phyloP scores from a whole-genome alignment of 2,888 invertebrate genomes.

The Sussaba pulchella region DNA sequence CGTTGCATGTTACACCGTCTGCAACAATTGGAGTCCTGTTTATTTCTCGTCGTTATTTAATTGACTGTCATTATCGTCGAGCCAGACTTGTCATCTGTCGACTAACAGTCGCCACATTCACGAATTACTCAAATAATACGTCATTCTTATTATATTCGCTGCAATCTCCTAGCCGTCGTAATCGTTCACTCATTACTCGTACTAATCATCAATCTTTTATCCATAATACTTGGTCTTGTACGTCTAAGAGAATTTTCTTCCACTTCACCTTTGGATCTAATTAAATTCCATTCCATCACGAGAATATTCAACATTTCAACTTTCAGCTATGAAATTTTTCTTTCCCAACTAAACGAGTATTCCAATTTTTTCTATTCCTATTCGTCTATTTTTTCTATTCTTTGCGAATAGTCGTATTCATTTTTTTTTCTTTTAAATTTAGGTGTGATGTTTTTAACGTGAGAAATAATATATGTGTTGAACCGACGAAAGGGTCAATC shows the following conservation, averaged over 20 bases:
- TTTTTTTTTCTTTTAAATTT: not conserved
- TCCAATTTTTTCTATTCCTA: not conserved
- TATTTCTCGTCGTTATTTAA: constrained; percentile 66
- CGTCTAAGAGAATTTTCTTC: not conserved
- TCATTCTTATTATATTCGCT: constrained; percentile 7
- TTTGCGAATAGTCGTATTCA: too few relatives aligned
- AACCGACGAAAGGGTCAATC: constrained; percentile 22
- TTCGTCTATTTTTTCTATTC: too few relatives aligned
- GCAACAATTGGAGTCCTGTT: constrained; percentile 75
- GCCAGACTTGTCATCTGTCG: not conserved
- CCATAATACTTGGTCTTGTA: not conserved
- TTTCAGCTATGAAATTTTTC: not conserved
- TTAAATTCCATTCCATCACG: not conserved
- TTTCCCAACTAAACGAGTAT: not conserved
- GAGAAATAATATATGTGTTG: too few relatives aligned
- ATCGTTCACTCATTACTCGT: not conserved
- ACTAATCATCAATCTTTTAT: not conserved
- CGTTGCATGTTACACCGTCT: constrained; percentile 79
- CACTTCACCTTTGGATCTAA: not conserved
- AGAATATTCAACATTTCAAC: not conserved
- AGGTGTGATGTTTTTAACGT: not conserved
- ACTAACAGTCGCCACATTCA: not conserved
- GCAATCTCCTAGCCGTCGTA: not conserved
- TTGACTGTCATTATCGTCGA: constrained; percentile 20
- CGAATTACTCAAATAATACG: constrained; percentile 4